Base-by-base conservation (phyloP, 1,140 invertebrate species). In the Bombus consobrinus region DNA sequence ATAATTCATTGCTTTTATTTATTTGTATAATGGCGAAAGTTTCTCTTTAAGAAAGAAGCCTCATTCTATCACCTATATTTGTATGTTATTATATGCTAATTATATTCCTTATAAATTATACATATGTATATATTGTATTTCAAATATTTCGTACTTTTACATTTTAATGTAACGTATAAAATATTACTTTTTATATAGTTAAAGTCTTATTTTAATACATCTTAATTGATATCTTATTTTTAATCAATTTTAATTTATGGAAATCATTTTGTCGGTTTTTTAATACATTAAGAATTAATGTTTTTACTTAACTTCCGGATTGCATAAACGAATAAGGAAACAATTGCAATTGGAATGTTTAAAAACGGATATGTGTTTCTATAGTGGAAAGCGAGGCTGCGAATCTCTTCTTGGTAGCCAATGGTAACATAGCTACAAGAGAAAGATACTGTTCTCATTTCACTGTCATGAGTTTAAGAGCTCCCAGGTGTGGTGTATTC, bases 401-500 rank as follows among this genome's bases (percentile, higher is more conserved):
- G 32, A 18, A 80, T 47, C 3, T 1, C 28, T 37, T 43, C 32
- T 2, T 4, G 1, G 1, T 13, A 10, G 18, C 78, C 79, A 85
- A 85, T 81, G 3, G 15, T 5, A 8, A 18, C 0, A 41, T 0
- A 8, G 79, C 5, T 68, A 68, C 57, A 81, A 25, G 9, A 1
- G 84, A 85, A 85, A 32, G 43, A 34, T 9, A 39, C 34, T 57
- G 78, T 81, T 81, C 84, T 81, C 71, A 59, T 85, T 81, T 85
- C 47, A 32, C 3, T 43, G 12, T 59, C 5, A 74, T 18, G 76
- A 71, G 32, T 84, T 78, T 59, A 43, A 37, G 66, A 66, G 28
- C 3, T 81, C 22, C n/a, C 84, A 85, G 84, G 84, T 85, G 83
- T 73, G 78, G 78, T 85, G 5, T 37, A 32, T 80, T 81, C 69